Evolutionary conservation across 2,113 vertebrate genomes (phyloP).

Genomic region (Phylloscopus trochiloides): DNA sequence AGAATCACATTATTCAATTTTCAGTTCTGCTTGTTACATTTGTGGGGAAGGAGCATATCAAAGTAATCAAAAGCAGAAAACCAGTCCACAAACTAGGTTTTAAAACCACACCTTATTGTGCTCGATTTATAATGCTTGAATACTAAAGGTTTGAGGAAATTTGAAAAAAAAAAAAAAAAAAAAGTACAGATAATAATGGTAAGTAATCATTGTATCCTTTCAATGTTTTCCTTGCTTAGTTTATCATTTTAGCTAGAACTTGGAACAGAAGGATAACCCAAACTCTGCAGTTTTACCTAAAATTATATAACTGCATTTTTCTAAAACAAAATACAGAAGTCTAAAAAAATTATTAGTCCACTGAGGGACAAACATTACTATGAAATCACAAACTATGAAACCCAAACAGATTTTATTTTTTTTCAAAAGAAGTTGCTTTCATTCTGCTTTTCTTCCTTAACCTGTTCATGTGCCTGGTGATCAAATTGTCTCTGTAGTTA

Average conservation of each 20-base stretch:
- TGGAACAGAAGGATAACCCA: neutral
- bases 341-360: neutral
- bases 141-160: neutral
- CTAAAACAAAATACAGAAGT: neutral
- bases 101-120: neutral
- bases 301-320: neutral
- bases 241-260: neutral
- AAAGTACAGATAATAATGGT: neutral
- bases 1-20: neutral
- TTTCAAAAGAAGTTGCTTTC: neutral
- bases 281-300: neutral
- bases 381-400: neutral
- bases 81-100: neutral
- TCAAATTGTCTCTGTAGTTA: neutral
- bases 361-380: neutral
- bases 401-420: neutral
- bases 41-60: neutral
- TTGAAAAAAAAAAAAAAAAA: neutral
- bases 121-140: neutral
- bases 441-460: neutral
- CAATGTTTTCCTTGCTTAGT: neutral
- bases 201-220: neutral
- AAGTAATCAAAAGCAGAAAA: neutral
- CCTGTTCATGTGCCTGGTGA: neutral
- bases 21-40: neutral